Percentiles rank a stretch among this genome's conserved stretches.
These are phyloP conservation scores for Agrypnia vestita DNA, from an alignment of 1,140 invertebrate species.

Conservation along the genomic window DNA sequence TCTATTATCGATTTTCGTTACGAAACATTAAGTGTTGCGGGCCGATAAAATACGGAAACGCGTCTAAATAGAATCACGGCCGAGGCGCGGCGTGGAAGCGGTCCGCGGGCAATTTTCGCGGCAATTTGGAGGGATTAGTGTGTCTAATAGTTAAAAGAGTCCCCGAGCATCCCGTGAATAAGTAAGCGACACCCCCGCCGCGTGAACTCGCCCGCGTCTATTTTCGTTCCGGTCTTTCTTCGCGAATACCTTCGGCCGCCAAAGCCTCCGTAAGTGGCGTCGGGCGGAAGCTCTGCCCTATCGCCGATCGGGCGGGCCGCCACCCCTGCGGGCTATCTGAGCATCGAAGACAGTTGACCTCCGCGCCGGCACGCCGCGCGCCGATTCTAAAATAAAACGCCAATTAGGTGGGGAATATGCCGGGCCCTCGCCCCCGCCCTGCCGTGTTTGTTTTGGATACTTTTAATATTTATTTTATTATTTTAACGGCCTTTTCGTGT, in stretches of 20 bases:
- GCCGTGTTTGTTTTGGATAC: constrained; percentile 44
- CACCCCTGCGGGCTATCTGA: constrained; percentile 25
- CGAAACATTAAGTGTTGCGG: too few relatives aligned
- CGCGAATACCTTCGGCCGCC: constrained; percentile 54
- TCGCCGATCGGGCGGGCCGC: constrained; percentile 49
- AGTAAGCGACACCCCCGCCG: constrained; percentile 33
- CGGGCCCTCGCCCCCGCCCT: constrained; percentile 8
- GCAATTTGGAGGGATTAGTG: constrained; percentile 10
- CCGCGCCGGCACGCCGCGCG: constrained; percentile 53
- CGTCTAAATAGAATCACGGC: not conserved
- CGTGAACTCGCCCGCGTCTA: constrained; percentile 51
- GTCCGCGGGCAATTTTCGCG: not conserved
- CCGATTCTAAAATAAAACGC: constrained; percentile 58
- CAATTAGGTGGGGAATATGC: constrained; percentile 59
- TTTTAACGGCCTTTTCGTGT: constrained; percentile 47
- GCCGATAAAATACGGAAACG: too few relatives aligned
- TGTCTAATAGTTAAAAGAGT: not conserved
- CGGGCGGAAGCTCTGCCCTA: constrained; percentile 58
- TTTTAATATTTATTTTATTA: constrained; percentile 50
- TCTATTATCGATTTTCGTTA: constrained; percentile 32
- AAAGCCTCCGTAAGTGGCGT: constrained; percentile 52
- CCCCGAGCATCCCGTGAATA: constrained; percentile 6
- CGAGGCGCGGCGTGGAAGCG: not conserved
- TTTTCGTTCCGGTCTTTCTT: constrained; percentile 56
- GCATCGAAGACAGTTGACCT: constrained; percentile 57